These are phyloP conservation scores for Drosophila yooni DNA, from an alignment of 2,888 invertebrate species.

Conservation along the genomic window DNA sequence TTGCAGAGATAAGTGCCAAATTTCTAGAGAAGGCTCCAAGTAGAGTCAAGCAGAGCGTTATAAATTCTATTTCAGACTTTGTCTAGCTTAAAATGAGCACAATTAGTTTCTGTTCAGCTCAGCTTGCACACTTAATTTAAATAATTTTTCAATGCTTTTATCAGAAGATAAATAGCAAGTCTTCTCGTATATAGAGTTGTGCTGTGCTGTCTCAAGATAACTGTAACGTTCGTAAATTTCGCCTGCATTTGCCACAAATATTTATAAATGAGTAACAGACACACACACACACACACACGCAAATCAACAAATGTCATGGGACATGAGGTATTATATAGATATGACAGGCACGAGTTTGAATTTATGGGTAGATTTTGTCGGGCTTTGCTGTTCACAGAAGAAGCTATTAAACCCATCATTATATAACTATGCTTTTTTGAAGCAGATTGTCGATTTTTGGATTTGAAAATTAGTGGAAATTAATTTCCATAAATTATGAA, in stretches of 20 bases:
- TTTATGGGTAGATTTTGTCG: conserved; percentile 59
- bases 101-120: neutral
- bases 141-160: conserved; percentile 33
- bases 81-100: neutral
- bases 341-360: conserved; percentile 64
- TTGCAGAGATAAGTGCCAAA: neutral
- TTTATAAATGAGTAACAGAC: conserved; percentile 37
- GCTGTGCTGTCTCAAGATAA: conserved; percentile 44
- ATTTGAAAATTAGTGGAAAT: neutral
- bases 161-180: conserved; percentile 28
- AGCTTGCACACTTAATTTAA: conserved; percentile 11
- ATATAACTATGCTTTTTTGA: conserved; percentile 1
- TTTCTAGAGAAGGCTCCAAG: too few species aligned
- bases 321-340: conserved; percentile 48
- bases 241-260: conserved; percentile 57
- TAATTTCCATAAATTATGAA: neutral
- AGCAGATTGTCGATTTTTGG: neutral
- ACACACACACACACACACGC: neutral
- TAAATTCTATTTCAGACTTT: neutral
- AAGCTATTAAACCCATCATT: conserved; percentile 6
- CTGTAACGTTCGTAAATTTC: conserved; percentile 40
- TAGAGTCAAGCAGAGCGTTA: neutral
- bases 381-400: conserved; percentile 2
- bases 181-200: conserved; percentile 10
- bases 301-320: conserved; percentile 68